phyloP scores from a whole-genome alignment of 92 coral and sea anemone genomes.

The Palythoa caribaeorum region DNA sequence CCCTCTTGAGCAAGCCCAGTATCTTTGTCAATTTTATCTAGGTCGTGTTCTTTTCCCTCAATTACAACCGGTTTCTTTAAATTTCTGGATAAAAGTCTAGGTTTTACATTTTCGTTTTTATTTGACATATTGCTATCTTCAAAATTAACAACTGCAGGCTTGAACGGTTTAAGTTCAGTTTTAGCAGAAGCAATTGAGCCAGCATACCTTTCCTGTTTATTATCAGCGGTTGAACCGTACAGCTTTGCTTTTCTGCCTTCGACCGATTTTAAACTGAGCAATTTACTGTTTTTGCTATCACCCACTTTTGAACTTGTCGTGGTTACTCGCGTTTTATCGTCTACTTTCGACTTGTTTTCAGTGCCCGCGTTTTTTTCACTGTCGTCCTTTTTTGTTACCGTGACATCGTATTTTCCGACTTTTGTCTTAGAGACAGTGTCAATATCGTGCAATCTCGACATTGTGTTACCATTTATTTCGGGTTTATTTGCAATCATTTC shows the following conservation, averaged over 20 bases:
- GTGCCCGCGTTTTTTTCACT: neutral
- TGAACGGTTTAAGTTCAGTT: neutral
- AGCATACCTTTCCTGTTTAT: neutral
- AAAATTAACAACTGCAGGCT: neutral
- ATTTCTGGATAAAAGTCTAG: slow-evolving; percentile 23
- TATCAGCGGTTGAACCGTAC: neutral
- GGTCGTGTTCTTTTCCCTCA: slow-evolving; percentile 8
- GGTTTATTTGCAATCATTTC: slow-evolving; percentile 49
- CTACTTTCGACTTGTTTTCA: neutral
- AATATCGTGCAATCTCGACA: neutral
- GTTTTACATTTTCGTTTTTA: slow-evolving; percentile 30
- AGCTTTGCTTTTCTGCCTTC: slow-evolving; percentile 11
- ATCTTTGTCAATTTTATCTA: neutral
- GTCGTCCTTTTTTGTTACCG: slow-evolving; percentile 9
- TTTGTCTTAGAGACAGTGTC: neutral
- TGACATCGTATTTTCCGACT: neutral
- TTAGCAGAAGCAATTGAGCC: neutral
- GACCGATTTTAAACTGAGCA: neutral
- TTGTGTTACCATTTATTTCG: neutral
- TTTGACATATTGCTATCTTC: neutral
- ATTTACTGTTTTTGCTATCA: neutral
- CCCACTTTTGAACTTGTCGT: neutral
- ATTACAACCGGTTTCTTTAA: neutral
- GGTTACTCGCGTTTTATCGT: neutral
- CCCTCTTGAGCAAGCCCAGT: neutral